A percentile compares a stretch with the other conserved stretches of the same genome.
Conservation (phyloP, 92 coral and sea anemone genomes). For the Porites rus region DNA sequence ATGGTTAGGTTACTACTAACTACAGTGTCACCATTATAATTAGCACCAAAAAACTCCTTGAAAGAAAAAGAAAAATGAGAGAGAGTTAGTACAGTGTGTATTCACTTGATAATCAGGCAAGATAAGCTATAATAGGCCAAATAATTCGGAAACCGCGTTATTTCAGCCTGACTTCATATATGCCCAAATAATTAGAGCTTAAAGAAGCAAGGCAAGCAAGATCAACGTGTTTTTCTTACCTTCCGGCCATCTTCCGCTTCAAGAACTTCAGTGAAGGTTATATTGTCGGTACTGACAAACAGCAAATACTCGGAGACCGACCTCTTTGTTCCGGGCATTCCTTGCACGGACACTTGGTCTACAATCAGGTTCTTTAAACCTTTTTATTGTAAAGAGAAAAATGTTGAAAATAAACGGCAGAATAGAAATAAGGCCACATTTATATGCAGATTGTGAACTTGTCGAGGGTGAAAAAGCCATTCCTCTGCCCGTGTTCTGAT, state of each 20-base stretch:
- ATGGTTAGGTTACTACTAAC: not conserved
- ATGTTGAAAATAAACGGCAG: too few relatives aligned
- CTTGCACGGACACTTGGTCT: conserved; percentile 45
- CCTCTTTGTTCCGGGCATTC: conserved; percentile 21
- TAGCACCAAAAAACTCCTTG: conserved; percentile 43
- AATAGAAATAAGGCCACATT: too few relatives aligned
- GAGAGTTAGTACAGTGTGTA: not conserved
- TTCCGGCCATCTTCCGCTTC: not conserved
- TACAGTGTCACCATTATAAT: conserved; percentile 28
- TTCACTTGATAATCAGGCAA: not conserved
- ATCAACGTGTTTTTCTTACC: too few relatives aligned
- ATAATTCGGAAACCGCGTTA: too few relatives aligned
- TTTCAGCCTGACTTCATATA: too few relatives aligned
- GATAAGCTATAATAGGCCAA: too few relatives aligned
- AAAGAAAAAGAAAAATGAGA: not conserved
- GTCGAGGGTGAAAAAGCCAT: too few relatives aligned
- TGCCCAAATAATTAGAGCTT: too few relatives aligned
- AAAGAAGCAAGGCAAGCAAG: too few relatives aligned
- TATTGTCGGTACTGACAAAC: conserved; percentile 32
- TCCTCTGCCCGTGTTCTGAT: too few relatives aligned
- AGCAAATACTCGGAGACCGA: conserved; percentile 53
- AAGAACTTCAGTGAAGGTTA: not conserved
- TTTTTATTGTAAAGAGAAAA: not conserved
- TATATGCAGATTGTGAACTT: too few relatives aligned
- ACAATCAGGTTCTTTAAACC: conserved; percentile 7